Evolutionary conservation across 2,113 vertebrate genomes (phyloP), one percentile per base, ranked within the genome.

Genomic region (Corythornis vintsioides): DNA sequence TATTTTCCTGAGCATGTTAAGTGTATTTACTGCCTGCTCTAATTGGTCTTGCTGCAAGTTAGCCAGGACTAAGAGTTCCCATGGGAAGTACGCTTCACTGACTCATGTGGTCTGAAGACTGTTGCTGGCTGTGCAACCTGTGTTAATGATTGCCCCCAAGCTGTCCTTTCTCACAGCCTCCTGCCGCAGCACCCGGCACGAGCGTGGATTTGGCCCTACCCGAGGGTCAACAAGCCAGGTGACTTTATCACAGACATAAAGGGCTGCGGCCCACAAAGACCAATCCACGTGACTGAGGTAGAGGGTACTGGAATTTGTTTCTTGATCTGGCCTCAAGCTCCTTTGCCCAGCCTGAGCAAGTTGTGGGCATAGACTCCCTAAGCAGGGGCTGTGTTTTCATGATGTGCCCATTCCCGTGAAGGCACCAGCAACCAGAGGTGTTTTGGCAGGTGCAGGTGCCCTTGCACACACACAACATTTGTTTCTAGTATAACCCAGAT

Each of bases 1-100:
- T 96, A 93, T 96, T 95, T 94, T 96, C 84, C 87, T 93, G 79
- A 95, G 84, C 84, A 59, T 79, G 81, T 66, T 93, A 96, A 94
- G 93, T 92, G 93, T 95, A 94, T 92, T 95, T 94, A 92, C 85
- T 96, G 94, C 91, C 89, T 87, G 40, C 86, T 93, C 40, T 95
- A 95, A 95, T 93, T 94, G 89, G 55, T 91, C 79, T 84, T 91
- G 93, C 84, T 73, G 92, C 67, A 35, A 84, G 91, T 95, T 95
- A 96, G 94, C 89, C 78, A 91, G 86, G 86, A 90, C 89, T 90
- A 86, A 92, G 92, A 66, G 89, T 64, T 96, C 96, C 92, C 93
- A 90, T 89, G 90, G 89, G 95, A 96, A 93, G 83, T 84, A 93
- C 1, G 60, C 94, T 88, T 93, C 89, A 93, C 71, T 90, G 91